Conservation (phyloP, 2,113 vertebrate genomes). For the Glaucomys volans region DNA sequence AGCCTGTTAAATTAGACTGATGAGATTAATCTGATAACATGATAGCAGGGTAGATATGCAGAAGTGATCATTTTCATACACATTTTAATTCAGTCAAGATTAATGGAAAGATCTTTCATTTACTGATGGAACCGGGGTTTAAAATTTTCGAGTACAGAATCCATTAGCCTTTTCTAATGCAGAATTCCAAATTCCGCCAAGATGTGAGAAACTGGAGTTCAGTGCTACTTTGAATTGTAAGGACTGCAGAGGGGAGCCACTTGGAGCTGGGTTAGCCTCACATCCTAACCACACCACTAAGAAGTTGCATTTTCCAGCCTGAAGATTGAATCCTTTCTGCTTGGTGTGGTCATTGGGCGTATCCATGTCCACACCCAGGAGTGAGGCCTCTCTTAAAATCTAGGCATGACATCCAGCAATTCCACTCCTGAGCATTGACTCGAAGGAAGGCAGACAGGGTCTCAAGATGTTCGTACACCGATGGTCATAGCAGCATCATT, state of each 20-base stretch:
- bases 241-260: not conserved
- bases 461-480: not conserved
- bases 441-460: not conserved
- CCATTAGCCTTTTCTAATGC: conserved; percentile 61
- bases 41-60: not conserved
- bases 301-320: not conserved
- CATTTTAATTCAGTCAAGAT: conserved; percentile 52
- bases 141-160: conserved; percentile 65
- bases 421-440: not conserved
- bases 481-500: not conserved
- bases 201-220: conserved; percentile 8
- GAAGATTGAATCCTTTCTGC: not conserved
- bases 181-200: conserved; percentile 54
- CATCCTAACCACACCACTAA: not conserved
- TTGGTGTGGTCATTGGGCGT: not conserved
- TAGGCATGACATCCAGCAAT: not conserved
- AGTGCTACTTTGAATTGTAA: not conserved
- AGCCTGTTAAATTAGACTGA: conserved; percentile 10
- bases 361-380: not conserved
- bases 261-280: not conserved
- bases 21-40: conserved; percentile 19
- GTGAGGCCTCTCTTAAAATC: not conserved
- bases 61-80: conserved; percentile 29
- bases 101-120: conserved; percentile 59
- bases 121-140: not conserved